Percentiles rank a stretch among this genome's conserved stretches.
Evolutionary conservation across 2,113 vertebrate species (phyloP).

Genomic region (Oncorhynchus mykiss): DNA sequence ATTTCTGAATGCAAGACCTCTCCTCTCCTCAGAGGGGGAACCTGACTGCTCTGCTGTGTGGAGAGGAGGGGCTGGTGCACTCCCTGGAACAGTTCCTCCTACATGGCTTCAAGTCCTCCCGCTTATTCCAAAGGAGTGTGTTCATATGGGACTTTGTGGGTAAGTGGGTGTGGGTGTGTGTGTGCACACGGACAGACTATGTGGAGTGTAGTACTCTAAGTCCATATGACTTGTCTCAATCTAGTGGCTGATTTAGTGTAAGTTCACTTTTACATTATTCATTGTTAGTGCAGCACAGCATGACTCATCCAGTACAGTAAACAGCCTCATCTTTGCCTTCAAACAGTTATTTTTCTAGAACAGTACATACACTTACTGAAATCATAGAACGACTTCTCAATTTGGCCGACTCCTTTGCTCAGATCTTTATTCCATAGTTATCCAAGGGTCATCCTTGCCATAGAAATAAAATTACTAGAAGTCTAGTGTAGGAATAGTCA

Average conservation of each 20-base stretch:
- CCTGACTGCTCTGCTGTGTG: conserved; percentile 89
- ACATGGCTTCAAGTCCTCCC: conserved; percentile 87
- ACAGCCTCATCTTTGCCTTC: background rate
- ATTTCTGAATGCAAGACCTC: background rate
- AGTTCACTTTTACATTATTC: background rate
- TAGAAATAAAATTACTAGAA: too few species aligned
- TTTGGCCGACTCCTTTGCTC: too few species aligned
- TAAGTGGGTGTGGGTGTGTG: conserved; percentile 60
- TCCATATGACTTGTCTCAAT: conserved; percentile 27
- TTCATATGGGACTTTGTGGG: conserved; percentile 99
- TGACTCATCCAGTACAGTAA: conserved; percentile 1
- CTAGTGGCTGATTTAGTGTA: conserved; percentile 24
- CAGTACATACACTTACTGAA: too few species aligned
- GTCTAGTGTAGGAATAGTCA: too few species aligned
- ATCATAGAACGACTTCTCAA: too few species aligned
- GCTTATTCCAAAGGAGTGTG: conserved; percentile 94
- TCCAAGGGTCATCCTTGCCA: background rate
- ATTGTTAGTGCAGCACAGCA: background rate
- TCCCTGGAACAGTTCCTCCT: conserved; percentile 94
- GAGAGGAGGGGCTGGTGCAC: conserved; percentile 88
- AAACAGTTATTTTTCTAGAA: too few species aligned
- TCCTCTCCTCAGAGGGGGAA: conserved; percentile 83
- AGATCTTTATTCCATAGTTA: background rate
- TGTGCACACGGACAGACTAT: background rate
- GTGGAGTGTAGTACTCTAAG: background rate